A percentile compares a stretch with the other conserved stretches of the same genome.
Evolutionary conservation across 2,797 vertebrate genomes (phyloP).

Genomic region (Myotis pilosus): DNA sequence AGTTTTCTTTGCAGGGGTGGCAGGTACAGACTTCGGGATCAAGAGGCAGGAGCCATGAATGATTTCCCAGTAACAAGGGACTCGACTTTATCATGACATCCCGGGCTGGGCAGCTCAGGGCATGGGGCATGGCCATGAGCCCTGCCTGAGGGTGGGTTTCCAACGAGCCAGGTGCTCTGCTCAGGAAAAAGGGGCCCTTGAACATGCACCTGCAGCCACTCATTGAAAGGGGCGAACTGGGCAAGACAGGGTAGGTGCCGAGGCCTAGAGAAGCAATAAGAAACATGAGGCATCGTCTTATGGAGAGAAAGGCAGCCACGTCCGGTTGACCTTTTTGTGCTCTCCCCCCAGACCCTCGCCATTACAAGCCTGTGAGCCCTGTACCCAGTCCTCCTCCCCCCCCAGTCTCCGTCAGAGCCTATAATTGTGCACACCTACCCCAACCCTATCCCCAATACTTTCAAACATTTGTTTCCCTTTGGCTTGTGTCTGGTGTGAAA

Average conservation of each 20-base stretch:
- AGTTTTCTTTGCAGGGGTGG: background rate
- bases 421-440: fast-evolving
- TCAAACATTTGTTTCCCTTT: background rate
- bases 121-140: too few species aligned
- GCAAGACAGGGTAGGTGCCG: background rate
- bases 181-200: background rate
- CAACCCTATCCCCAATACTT: background rate
- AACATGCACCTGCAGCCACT: background rate
- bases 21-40: background rate
- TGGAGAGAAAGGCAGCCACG: fast-evolving
- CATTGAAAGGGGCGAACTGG: background rate
- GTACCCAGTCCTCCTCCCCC: too few species aligned
- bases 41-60: background rate
- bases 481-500: background rate
- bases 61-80: background rate
- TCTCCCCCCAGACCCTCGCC: too few species aligned
- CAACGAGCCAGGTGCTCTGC: background rate
- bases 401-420: background rate
- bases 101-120: background rate
- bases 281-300: too few species aligned
- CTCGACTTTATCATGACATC: background rate
- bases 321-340: background rate
- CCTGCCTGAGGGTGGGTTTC: background rate
- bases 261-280: background rate
- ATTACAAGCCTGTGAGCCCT: background rate